Evolutionary conservation across 2,888 invertebrate genomes (phyloP), one percentile per base, ranked within the genome.

Genomic region (Strigamia crassipes): DNA sequence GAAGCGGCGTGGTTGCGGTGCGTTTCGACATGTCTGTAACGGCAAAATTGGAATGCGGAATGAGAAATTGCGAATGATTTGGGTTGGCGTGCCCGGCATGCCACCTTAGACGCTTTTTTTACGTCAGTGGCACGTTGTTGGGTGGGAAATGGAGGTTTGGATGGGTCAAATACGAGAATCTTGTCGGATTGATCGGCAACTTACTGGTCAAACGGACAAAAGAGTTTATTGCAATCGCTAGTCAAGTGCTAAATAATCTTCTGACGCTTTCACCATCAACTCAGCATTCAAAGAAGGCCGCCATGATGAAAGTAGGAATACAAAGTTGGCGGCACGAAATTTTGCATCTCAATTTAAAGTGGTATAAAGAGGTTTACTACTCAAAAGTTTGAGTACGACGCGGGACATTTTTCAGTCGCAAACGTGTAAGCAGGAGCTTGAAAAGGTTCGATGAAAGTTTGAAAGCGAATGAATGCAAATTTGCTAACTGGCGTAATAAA

Each of bases 1-100:
- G 95, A 84, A 96, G 88, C 82, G 95, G 93, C 27, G 90, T 90
- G 6, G 92, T 90, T 38, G 96, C 94, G 85, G 89, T 88, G 84
- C 96, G 91, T 89, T 96, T 96, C 80, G 93, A 90, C 94, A 94
- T 94, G 41, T 42, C 61, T 38, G 51, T n/a, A 56, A 56, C 0
- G n/a, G n/a, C 8, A 56, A 56, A 18, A 8, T 18, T 56, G 18
- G 18, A 15, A 18, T 18, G 56, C 3, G 56, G 21, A 18, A 18
- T 18, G 9, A n/a, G n/a, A n/a, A n/a, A n/a, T n/a, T n/a, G n/a
- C 1, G 15, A n/a, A 6, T 51, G 13, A 6, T 56, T 56, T 18
- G n/a, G 1, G n/a, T 18, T 18, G 3, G 21, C 9, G n/a, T 18
- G 56, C n/a, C n/a, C 18, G 56, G 9, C 56, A 56, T 56, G 56